These are phyloP conservation scores for Caenorhabditis uteleia DNA, from an alignment of 2,888 invertebrate genomes.

Conservation along the genomic window DNA sequence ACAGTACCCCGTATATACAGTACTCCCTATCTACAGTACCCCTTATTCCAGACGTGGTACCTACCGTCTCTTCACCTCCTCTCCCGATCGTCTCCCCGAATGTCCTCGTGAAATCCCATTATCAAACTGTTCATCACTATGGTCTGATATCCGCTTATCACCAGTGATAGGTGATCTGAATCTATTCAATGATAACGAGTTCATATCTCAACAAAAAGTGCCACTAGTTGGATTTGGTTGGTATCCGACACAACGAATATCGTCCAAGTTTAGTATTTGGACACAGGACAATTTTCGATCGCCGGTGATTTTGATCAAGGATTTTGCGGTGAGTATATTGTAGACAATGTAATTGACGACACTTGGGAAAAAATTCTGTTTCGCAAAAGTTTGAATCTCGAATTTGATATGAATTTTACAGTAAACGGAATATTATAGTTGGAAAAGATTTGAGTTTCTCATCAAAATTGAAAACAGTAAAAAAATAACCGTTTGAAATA, in stretches of 20 bases:
- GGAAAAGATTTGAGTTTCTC: too few species aligned
- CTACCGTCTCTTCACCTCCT: constrained; percentile 31
- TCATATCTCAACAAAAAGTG: constrained; percentile 20
- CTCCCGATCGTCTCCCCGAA: constrained; percentile 33
- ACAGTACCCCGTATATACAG: too few species aligned
- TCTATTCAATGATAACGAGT: constrained; percentile 23
- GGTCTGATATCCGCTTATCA: constrained; percentile 24
- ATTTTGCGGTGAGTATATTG: constrained; percentile 34
- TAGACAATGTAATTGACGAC: not conserved
- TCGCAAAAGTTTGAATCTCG: not conserved
- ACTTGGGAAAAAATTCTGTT: not conserved
- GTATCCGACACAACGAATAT: constrained; percentile 39
- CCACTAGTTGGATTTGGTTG: constrained; percentile 38
- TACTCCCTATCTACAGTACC: not conserved
- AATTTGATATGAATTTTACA: not conserved
- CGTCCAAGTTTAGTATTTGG: constrained; percentile 31
- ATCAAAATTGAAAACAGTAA: too few species aligned
- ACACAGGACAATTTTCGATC: constrained; percentile 36
- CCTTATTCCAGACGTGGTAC: constrained; percentile 21
- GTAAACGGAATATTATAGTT: too few species aligned
- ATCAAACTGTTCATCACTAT: constrained; percentile 14
- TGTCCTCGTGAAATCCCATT: constrained; percentile 29
- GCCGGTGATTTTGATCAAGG: constrained; percentile 27
- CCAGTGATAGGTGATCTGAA: constrained; percentile 24
- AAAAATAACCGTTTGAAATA: too few species aligned